Evolutionary conservation across 2,113 vertebrate species (phyloP), one percentile per base, ranked within the genome.

Genomic region (Pollachius pollachius): DNA sequence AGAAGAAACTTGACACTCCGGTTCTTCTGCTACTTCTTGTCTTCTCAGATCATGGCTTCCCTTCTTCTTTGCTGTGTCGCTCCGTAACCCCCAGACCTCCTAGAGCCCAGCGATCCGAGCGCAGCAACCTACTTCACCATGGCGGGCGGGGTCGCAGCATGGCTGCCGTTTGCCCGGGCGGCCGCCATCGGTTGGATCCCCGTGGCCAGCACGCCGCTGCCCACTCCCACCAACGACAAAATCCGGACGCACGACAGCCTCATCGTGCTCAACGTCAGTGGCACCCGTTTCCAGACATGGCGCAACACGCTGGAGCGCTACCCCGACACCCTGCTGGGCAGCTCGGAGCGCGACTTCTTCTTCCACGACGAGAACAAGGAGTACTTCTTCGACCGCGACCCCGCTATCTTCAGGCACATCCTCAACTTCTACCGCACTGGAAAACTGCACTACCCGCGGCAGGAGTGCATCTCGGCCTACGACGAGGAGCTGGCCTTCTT

Each of bases 101-200:
- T 68, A 75, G 57, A 59, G 57, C 30, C n/a, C 12, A 48, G 41
- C 12, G 41, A 48, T 48, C 41, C 41, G 41, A 48, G 8, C 41
- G 9, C 41, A 64, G 79, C 12, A 13, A 54, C 69, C 67, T 41
- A 23, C 77, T 27, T 65, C 76, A 72, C 57, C 75, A 99, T 99
- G 97, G 95, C 97, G 0, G 95, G 95, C 0, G 96, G 96, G 52
- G 95, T 96, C n/a, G 95, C 96, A 61, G 94, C 97, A 0, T 99
- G 97, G 97, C 90, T 99, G 79, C 97, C 97, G 61, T 96, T 99
- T 66, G 97, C 97, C 16, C 93, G 97, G 77, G 97, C 97, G 3
- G 97, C 97, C 0, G 96, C 97, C 68, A 94, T 99, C 77, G 97
- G 96, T 64, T 99, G 97, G 97, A 98, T 99, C 95, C 97, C 97